A percentile compares a stretch with the other conserved stretches of the same genome.
Conservation (phyloP, 2,888 invertebrate species). For the Brassicogethes aeneus region DNA sequence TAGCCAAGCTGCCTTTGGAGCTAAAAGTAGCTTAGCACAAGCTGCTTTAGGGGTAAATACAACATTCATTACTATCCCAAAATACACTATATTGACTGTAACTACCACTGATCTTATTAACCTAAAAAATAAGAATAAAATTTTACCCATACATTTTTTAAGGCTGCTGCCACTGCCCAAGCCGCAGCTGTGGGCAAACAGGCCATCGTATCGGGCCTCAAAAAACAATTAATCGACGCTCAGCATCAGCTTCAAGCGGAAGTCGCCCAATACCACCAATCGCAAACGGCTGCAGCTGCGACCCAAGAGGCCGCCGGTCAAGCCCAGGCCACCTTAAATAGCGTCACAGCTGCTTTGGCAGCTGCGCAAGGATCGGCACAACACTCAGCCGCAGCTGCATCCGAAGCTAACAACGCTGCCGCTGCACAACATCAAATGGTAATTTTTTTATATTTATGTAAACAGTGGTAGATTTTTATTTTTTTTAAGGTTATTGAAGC, state of each 20-base stretch:
- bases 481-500: constrained; percentile 49
- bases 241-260: constrained; percentile 55
- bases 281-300: constrained; percentile 54
- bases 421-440: constrained; percentile 55
- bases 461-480: too few relatives aligned
- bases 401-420: not conserved
- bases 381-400: not conserved
- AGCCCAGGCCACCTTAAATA: constrained; percentile 38
- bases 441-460: not conserved
- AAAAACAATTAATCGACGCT: constrained; percentile 60
- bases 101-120: constrained; percentile 50
- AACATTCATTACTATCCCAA: not conserved
- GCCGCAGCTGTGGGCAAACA: constrained; percentile 2
- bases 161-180: constrained; percentile 3
- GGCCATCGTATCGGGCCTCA: constrained; percentile 38
- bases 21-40: constrained; percentile 5
- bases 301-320: constrained; percentile 59
- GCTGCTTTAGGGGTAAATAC: constrained; percentile 4
- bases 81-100: constrained; percentile 38
- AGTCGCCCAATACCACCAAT: constrained; percentile 56
- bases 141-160: constrained; percentile 3
- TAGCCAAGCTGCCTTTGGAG: constrained; percentile 5
- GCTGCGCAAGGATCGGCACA: not conserved
- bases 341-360: not conserved
- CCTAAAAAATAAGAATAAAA: constrained; percentile 38